Base-by-base conservation (phyloP, 1,140 invertebrate genomes). In the Oscheius sp. region DNA sequence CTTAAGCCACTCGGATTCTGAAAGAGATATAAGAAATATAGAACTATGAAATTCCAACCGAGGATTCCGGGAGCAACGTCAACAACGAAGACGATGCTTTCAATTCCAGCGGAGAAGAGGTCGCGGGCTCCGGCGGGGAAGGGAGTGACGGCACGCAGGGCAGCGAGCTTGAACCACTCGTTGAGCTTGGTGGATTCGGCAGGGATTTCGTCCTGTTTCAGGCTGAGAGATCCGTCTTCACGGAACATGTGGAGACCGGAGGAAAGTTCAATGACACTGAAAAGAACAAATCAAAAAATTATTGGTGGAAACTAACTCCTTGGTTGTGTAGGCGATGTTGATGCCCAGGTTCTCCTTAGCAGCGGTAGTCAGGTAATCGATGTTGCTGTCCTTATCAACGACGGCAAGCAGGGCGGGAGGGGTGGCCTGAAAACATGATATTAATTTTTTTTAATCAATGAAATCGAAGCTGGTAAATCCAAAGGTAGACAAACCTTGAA, bases 61-160 rank as follows among this genome's bases (percentile, higher is more conserved):
- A 55, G 7, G 49, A 23, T 23, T 55, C 49, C 49, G 28, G 7
- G 15, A 18, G 13, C 28, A 45, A 34, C 69, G 23, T 76, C 64
- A 28, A 45, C 31, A n/a, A 2, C 3, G 35, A 69, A 69, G 13
- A 68, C 15, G 36, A 68, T 62, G 26, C 13, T 7, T 18, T 31
- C 18, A 34, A 68, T 68, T 10, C 67, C 59, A 13, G 49, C 31
- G n/a, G 31, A 34, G 59, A 69, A 67, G 29, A 67, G 3, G 26
- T 31, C 26, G 23, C 18, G 29, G 38, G 45, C 49, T 61, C 18
- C 31, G 28, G 26, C 10, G 20, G 46, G 18, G 23, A 76, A 67
- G 31, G 38, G 10, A 1, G 38, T 10, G 34, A 77, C 42, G 28
- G 45, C 29, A 34, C 20, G 55, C 15, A 42, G 52, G 26, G 23